These are phyloP conservation scores for Xestia rhomboidea DNA, from an alignment of 2,888 invertebrate genomes.

Conservation along the genomic window DNA sequence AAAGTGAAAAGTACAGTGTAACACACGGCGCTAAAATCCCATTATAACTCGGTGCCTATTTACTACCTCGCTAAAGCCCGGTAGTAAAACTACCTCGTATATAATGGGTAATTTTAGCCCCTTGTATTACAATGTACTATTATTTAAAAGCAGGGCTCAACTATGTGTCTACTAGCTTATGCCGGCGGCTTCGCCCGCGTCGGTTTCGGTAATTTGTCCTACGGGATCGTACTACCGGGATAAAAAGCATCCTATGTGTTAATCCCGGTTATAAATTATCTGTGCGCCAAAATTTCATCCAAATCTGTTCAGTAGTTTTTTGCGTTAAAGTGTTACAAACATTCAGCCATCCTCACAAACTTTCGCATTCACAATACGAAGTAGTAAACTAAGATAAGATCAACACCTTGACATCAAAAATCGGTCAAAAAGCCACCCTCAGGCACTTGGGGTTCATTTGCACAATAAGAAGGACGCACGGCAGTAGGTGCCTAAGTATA, in stretches of 20 bases:
- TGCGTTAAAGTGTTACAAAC: not conserved
- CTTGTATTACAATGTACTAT: too few species aligned
- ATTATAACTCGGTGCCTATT: too few species aligned
- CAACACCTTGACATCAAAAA: constrained; percentile 1
- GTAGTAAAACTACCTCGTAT: too few species aligned
- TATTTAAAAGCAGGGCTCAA: too few species aligned
- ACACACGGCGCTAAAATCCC: too few species aligned
- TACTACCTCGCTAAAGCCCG: too few species aligned
- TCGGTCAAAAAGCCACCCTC: not conserved
- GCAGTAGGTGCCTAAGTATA: not conserved
- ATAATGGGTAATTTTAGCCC: too few species aligned
- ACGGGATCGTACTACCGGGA: not conserved
- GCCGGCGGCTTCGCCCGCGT: too few species aligned
- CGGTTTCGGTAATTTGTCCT: not conserved
- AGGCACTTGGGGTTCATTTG: constrained; percentile 15
- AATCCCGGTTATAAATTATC: not conserved
- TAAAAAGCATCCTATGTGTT: not conserved
- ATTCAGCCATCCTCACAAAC: not conserved
- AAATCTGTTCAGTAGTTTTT: not conserved
- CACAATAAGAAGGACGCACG: constrained; percentile 36
- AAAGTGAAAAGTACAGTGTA: too few species aligned
- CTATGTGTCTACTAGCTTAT: too few species aligned
- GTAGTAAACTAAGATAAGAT: not conserved
- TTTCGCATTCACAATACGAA: not conserved
- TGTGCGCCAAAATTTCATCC: not conserved